phyloP scores from a whole-genome alignment of 2,888 invertebrate genomes.

The Cephalotes varians region DNA sequence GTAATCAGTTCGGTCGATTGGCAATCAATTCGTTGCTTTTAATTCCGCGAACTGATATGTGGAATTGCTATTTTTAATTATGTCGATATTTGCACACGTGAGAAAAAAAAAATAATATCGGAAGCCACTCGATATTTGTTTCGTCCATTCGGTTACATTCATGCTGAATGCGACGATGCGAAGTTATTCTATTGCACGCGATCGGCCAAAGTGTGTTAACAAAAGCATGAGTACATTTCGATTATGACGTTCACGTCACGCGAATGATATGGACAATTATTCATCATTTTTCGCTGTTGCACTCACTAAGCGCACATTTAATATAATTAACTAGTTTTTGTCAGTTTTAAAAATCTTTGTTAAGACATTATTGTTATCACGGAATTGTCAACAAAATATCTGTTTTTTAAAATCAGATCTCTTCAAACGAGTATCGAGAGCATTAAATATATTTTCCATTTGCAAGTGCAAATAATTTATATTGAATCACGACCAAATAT shows the following conservation, averaged over 20 bases:
- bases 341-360: background rate
- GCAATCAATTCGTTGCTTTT: constrained; percentile 6
- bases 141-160: background rate
- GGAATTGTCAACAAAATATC: too few species aligned
- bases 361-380: background rate
- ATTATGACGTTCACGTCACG: background rate
- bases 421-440: background rate
- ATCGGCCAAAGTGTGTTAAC: background rate
- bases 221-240: background rate
- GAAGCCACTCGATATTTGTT: constrained; percentile 5
- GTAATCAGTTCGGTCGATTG: background rate
- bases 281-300: background rate
- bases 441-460: background rate
- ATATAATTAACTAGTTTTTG: background rate
- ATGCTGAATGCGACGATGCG: background rate
- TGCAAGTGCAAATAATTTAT: background rate
- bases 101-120: background rate
- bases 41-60: background rate
- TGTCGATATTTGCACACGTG: background rate
- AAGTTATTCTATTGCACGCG: constrained; percentile 14
- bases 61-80: constrained; percentile 7
- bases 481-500: background rate
- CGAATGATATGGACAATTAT: background rate
- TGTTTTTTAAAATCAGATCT: background rate
- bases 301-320: background rate